Evolutionary conservation across 2,797 vertebrate genomes (phyloP).

Genomic region (Macroramphosus scolopax): DNA sequence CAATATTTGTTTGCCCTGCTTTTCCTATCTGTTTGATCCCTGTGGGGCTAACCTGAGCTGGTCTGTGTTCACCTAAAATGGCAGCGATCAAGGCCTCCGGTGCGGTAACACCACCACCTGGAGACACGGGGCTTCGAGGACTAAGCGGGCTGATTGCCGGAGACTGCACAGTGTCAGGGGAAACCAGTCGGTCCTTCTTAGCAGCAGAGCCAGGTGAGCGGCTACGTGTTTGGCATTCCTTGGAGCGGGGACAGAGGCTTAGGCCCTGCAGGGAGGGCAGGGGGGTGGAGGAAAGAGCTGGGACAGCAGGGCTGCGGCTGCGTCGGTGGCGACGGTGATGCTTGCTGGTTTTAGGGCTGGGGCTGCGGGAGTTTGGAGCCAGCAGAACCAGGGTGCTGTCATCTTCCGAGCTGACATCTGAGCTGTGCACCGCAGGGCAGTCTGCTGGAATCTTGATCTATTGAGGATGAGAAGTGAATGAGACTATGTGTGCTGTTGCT

Average conservation of each 20-base stretch:
- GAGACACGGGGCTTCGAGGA: conserved; percentile 72
- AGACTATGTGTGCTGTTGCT: not conserved
- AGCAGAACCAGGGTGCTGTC: conserved; percentile 94
- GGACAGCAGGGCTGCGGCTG: conserved; percentile 79
- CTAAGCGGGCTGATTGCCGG: conserved; percentile 69
- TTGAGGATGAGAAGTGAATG: conserved; percentile 2
- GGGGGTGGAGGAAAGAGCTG: conserved; percentile 78
- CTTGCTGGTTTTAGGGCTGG: conserved; percentile 82
- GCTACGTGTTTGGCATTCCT: conserved; percentile 76
- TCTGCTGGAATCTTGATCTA: conserved; percentile 84
- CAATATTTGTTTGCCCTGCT: conserved; percentile 46
- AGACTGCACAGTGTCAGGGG: conserved; percentile 58
- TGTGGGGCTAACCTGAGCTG: conserved; percentile 65
- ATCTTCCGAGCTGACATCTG: conserved; percentile 87
- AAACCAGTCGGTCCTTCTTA: conserved; percentile 77
- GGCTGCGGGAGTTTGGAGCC: conserved; percentile 86
- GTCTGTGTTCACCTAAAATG: conserved; percentile 78
- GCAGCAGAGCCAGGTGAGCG: conserved; percentile 79
- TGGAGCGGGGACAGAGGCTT: conserved; percentile 82
- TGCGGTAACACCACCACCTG: conserved; percentile 67
- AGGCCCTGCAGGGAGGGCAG: conserved; percentile 81
- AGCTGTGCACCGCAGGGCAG: conserved; percentile 79
- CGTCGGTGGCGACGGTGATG: conserved; percentile 75
- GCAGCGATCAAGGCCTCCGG: conserved; percentile 80
- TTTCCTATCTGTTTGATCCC: conserved; percentile 58